Percentiles rank a stretch among this genome's conserved stretches.
These are phyloP conservation scores for Aphelocoma californica DNA, from an alignment of 2,797 vertebrate species.

Conservation along the genomic window DNA sequence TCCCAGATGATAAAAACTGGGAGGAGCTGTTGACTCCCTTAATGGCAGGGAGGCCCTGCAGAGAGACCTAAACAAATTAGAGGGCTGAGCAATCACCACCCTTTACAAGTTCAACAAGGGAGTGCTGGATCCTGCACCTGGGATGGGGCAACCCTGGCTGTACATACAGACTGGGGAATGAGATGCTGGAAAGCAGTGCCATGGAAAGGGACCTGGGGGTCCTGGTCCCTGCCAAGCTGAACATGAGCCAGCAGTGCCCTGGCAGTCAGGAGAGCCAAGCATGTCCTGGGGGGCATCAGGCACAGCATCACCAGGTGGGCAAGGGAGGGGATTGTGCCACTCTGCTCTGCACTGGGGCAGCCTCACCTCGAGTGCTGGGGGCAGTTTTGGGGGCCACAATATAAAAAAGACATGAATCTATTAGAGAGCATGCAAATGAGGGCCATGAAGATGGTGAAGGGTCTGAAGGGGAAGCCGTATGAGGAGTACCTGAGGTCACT, in stretches of 20 bases:
- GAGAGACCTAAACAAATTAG: neutral
- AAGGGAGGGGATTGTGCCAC: neutral
- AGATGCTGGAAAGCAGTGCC: neutral
- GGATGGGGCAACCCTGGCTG: fast-evolving
- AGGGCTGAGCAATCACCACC: neutral
- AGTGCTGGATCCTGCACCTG: neutral
- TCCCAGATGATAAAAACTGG: fast-evolving
- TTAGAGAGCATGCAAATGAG: neutral
- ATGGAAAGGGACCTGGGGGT: fast-evolving
- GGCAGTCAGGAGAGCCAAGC: neutral
- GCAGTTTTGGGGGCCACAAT: fast-evolving
- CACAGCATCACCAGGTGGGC: fast-evolving
- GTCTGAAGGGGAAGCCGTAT: fast-evolving
- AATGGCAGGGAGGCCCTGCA: neutral
- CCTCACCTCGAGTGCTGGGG: fast-evolving
- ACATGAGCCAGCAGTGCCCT: fast-evolving
- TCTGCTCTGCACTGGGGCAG: fast-evolving
- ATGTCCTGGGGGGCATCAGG: neutral
- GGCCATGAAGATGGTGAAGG: neutral
- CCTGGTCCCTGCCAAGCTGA: neutral
- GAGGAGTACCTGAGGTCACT: neutral
- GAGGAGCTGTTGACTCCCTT: neutral
- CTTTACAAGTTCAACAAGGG: neutral
- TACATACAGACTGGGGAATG: fast-evolving
- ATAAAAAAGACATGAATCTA: neutral